phyloP scores from a whole-genome alignment of 2,888 invertebrate genomes.

The Eurytoma adleriae region DNA sequence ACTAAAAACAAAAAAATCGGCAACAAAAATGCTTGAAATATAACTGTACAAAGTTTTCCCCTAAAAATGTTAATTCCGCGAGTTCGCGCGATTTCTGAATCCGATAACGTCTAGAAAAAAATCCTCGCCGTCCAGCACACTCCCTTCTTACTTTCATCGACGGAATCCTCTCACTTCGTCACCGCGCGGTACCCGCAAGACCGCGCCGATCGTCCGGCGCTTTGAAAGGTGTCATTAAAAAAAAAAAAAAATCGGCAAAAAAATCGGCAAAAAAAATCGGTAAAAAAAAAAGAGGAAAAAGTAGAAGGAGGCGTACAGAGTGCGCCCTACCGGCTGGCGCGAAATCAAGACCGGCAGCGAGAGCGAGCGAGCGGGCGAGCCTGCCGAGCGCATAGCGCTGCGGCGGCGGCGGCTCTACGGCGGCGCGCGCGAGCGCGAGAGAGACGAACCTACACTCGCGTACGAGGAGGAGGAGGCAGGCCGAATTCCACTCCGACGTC shows the following conservation, averaged over 20 bases:
- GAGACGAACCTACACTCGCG: constrained; percentile 8
- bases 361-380: neutral
- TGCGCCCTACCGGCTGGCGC: constrained; percentile 27
- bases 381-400: constrained; percentile 1
- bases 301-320: neutral
- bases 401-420: constrained; percentile 8
- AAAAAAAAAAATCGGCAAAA: neutral
- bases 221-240: neutral
- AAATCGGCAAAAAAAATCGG: neutral
- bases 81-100: neutral
- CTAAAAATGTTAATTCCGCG: no score
- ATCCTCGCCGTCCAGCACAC: neutral
- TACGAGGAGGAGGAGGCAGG: constrained; percentile 52
- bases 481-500: constrained; percentile 56
- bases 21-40: no score
- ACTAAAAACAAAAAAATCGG: no score
- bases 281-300: neutral
- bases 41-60: no score
- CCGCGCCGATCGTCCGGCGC: constrained; percentile 4
- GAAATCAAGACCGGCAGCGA: constrained; percentile 47
- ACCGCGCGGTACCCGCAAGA: neutral
- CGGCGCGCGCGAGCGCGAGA: constrained; percentile 20
- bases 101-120: neutral
- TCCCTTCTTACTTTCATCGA: neutral
- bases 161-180: no score